These are phyloP conservation scores for Nemoura dubitans DNA, from an alignment of 2,888 invertebrate genomes.

Conservation along the genomic window DNA sequence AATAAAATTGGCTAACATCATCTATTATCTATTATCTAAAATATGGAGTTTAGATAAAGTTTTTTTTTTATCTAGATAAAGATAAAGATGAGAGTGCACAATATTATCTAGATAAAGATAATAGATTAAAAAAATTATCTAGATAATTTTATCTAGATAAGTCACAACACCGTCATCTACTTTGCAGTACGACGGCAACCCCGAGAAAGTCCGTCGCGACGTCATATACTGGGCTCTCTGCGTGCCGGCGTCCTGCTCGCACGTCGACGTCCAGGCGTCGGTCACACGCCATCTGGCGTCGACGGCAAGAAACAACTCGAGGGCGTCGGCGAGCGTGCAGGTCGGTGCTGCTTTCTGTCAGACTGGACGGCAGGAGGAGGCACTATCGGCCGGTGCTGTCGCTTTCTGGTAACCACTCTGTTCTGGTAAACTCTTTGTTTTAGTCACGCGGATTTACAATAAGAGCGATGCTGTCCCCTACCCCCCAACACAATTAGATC, in stretches of 20 bases:
- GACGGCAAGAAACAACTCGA: not conserved
- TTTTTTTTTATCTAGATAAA: too few relatives aligned
- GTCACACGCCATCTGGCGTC: slow-evolving; percentile 7
- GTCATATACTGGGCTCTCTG: slow-evolving; percentile 43
- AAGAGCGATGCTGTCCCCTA: too few relatives aligned
- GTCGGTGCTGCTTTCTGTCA: not conserved
- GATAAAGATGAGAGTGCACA: too few relatives aligned
- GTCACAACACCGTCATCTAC: not conserved
- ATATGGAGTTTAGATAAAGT: too few relatives aligned
- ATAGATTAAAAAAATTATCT: too few relatives aligned
- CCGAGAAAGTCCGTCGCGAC: slow-evolving; percentile 31
- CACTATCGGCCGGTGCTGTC: not conserved
- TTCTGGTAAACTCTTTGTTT: too few relatives aligned
- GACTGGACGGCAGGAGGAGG: not conserved
- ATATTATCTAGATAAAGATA: too few relatives aligned
- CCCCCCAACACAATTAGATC: too few relatives aligned
- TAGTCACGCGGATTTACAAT: too few relatives aligned
- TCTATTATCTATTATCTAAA: too few relatives aligned
- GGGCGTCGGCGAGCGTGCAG: not conserved
- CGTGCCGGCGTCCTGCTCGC: slow-evolving; percentile 39
- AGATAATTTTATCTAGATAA: too few relatives aligned
- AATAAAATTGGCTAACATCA: too few relatives aligned
- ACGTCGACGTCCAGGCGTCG: slow-evolving; percentile 30
- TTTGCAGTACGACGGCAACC: slow-evolving; percentile 39
- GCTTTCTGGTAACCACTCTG: not conserved